phyloP scores from a whole-genome alignment of 2,113 vertebrate species.

The Formicarius rufipectus region DNA sequence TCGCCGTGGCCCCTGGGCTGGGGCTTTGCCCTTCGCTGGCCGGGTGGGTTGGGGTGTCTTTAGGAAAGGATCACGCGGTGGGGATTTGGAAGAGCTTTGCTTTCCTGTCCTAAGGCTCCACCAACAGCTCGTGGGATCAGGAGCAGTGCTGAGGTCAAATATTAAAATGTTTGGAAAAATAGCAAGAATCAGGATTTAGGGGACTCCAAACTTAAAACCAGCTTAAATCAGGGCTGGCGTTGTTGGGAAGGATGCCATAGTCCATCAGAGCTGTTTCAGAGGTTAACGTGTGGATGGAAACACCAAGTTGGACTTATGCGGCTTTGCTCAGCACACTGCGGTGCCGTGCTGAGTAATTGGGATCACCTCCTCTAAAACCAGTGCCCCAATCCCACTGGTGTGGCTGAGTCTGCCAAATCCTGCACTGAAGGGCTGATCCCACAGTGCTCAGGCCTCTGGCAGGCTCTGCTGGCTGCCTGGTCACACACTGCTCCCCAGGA shows the following conservation, averaged over 20 bases:
- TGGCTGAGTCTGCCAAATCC: accelerated
- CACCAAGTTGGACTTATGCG: neutral
- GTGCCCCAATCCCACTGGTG: accelerated
- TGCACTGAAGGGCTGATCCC: neutral
- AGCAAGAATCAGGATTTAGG: neutral
- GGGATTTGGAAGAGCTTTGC: neutral
- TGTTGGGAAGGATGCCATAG: neutral
- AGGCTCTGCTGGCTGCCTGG: neutral
- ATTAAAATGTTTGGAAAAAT: neutral
- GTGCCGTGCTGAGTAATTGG: neutral
- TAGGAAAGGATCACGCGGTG: accelerated
- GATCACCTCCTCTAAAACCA: neutral
- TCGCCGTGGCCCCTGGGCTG: neutral
- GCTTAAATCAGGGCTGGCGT: neutral
- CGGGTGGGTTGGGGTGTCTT: accelerated
- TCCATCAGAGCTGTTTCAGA: neutral
- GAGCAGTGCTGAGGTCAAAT: accelerated
- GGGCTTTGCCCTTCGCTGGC: accelerated
- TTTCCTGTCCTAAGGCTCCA: neutral
- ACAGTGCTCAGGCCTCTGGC: neutral
- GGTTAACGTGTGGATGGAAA: accelerated
- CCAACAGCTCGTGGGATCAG: accelerated
- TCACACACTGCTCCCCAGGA: neutral
- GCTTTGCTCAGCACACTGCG: neutral
- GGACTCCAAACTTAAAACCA: accelerated